Conservation (phyloP, 2,113 vertebrate genomes). For the Gavialis gangeticus region DNA sequence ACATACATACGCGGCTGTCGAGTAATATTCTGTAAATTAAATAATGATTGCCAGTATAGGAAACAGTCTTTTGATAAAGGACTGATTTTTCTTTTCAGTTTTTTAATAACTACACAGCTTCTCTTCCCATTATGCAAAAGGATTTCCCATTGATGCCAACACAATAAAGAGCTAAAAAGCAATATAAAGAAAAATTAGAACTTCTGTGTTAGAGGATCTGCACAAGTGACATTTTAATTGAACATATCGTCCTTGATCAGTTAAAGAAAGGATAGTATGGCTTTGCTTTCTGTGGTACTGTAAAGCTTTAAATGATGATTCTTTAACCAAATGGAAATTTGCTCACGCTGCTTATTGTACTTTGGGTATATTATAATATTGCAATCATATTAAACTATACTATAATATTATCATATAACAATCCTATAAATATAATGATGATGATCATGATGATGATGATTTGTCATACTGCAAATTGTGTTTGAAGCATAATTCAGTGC, state of each 20-base stretch:
- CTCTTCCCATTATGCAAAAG: constrained; percentile 19
- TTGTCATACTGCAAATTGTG: constrained; percentile 40
- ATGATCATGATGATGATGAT: constrained; percentile 39
- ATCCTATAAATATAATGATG: not conserved
- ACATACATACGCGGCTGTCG: constrained; percentile 10
- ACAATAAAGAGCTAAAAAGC: not conserved
- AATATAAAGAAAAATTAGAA: not conserved
- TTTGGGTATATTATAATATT: not conserved
- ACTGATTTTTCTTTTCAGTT: constrained; percentile 38
- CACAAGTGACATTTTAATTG: not conserved
- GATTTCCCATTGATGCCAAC: not conserved
- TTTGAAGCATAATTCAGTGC: constrained; percentile 16
- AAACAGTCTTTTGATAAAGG: constrained; percentile 37
- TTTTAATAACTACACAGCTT: not conserved
- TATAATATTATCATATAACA: too few species aligned
- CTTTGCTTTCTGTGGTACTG: not conserved
- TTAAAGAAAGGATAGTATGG: not conserved
- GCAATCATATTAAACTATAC: too few species aligned
- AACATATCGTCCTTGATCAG: not conserved
- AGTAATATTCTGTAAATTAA: constrained; percentile 55
- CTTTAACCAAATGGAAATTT: constrained; percentile 8
- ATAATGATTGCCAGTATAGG: not conserved
- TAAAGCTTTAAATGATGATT: not conserved
- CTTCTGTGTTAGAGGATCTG: not conserved
- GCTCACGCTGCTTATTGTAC: not conserved